These are phyloP conservation scores for Hydractinia echinata DNA, from an alignment of 30 jellyfish, hydroid and myxozoan genomes.

Conservation along the genomic window DNA sequence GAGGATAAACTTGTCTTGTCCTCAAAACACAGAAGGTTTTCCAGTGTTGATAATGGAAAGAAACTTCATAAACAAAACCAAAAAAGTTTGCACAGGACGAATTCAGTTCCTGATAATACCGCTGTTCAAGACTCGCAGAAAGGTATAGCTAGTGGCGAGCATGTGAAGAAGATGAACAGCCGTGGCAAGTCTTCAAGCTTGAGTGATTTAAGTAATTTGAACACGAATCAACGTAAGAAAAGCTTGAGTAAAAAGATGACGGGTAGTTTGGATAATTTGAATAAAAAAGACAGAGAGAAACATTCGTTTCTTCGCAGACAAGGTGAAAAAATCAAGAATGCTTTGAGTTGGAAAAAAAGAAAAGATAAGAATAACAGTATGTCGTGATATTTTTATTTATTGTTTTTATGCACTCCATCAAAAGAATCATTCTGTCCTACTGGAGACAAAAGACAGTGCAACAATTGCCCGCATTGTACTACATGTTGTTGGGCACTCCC, in stretches of 20 bases:
- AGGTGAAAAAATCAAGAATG: constrained; percentile 63
- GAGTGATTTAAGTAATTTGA: not conserved
- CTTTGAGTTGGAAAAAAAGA: constrained; percentile 56
- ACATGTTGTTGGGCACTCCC: no score
- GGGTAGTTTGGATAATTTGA: constrained; percentile 3
- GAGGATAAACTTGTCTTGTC: no score
- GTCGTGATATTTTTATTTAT: not conserved
- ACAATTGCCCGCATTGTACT: not conserved
- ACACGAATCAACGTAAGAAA: not conserved
- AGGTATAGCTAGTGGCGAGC: not conserved
- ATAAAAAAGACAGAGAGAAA: not conserved
- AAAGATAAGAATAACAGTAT: constrained; percentile 30
- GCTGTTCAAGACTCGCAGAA: no score
- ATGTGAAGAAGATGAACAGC: not conserved
- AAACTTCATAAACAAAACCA: no score
- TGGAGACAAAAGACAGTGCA: not conserved
- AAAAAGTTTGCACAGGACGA: no score
- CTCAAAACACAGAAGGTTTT: no score
- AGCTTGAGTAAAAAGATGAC: not conserved
- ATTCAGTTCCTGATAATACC: no score
- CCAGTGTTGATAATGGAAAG: no score
- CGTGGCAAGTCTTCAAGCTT: not conserved
- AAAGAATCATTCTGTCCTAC: no score
- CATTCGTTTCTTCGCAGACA: constrained; percentile 77
- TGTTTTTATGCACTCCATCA: no score